phyloP scores from a whole-genome alignment of 2,888 invertebrate species.

The Spatulosminthurus flaviceps region DNA sequence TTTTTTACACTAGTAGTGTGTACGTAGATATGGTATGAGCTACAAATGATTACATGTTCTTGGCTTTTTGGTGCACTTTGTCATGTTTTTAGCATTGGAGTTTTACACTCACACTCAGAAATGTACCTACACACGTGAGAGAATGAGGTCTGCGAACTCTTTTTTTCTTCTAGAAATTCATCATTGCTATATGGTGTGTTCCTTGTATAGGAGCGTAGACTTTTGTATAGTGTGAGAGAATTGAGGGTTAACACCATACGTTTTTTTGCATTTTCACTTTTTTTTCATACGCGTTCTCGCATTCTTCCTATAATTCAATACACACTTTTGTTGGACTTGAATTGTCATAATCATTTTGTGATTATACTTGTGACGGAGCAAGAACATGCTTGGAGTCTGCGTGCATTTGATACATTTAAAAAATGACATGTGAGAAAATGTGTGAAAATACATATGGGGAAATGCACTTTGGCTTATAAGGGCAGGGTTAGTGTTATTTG shows the following conservation, averaged over 20 bases:
- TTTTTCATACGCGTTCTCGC: background rate
- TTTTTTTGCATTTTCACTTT: no score
- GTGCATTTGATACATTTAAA: no score
- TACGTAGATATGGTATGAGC: no score
- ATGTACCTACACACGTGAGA: background rate
- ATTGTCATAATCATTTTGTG: constrained; percentile 3
- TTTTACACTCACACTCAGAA: background rate
- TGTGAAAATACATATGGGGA: no score
- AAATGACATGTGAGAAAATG: background rate
- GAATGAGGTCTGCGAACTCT: constrained; percentile 5
- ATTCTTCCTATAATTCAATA: background rate
- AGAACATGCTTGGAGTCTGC: no score
- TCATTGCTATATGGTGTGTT: background rate
- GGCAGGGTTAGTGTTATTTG: no score
- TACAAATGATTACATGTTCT: constrained; percentile 18
- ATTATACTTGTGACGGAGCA: background rate
- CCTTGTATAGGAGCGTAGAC: no score
- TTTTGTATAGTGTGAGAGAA: no score
- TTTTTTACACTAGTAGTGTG: no score
- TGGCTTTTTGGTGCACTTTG: constrained; percentile 13
- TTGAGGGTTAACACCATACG: no score
- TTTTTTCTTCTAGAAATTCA: background rate
- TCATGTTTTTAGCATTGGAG: background rate
- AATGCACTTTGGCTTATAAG: no score
- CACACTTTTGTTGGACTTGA: background rate